Conservation (phyloP, 2,797 vertebrate genomes). For the Enteromius afrohamiltoni region DNA sequence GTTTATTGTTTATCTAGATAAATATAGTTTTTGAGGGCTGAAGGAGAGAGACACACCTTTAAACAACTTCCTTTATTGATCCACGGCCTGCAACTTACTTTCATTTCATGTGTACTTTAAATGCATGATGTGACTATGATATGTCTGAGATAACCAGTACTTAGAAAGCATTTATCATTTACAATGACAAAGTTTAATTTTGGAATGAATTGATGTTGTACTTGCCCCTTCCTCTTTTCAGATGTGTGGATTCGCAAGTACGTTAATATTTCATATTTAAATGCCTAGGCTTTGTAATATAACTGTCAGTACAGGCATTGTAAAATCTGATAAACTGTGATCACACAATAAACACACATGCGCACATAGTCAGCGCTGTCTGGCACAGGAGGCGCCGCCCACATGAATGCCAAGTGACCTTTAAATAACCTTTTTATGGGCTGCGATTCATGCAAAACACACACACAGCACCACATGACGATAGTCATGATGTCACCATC, state of each 20-base stretch:
- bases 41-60: constrained; percentile 2
- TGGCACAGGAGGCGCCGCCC: constrained; percentile 17
- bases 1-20: constrained; percentile 7
- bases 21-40: not conserved
- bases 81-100: not conserved
- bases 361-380: constrained; percentile 3
- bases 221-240: not conserved
- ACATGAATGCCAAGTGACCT: constrained; percentile 45
- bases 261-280: not conserved
- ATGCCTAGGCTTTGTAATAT: not conserved
- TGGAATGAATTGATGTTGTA: not conserved
- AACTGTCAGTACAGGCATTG: constrained; percentile 9
- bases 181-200: not conserved
- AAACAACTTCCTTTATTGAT: constrained; percentile 10
- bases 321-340: constrained; percentile 13
- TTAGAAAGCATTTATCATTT: not conserved
- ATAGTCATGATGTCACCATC: constrained; percentile 28
- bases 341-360: constrained; percentile 16
- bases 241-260: not conserved
- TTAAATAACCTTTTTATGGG: constrained; percentile 46
- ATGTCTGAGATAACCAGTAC: not conserved
- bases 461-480: not conserved
- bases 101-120: not conserved
- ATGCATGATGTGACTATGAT: not conserved
- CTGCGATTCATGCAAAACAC: constrained; percentile 10